Evolutionary conservation across 2,797 vertebrate genomes (phyloP), one percentile per base, ranked within the genome.

Genomic region (Poeciliopsis paucimaculata): DNA sequence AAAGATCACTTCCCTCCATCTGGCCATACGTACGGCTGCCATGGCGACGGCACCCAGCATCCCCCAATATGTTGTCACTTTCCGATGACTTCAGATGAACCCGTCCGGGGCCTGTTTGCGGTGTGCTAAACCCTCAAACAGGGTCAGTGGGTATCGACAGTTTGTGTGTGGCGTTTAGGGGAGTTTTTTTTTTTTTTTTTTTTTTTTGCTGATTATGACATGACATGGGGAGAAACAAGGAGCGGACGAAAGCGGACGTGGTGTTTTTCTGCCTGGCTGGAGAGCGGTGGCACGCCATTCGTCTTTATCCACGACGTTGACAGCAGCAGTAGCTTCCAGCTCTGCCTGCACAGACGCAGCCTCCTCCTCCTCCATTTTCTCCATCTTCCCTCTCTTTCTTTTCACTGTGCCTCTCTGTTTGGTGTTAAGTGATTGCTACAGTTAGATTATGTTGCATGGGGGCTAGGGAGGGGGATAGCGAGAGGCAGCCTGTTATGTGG

Each of bases 251-350:
- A 82, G 77, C 75, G 79, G 92, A 92, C 82, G 82, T 81, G 86
- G 90, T 94, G 93, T 92, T 95, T 95, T 95, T 93, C 94, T 92
- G 93, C 90, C 90, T 94, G 94, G 92, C 89, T 95, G 80, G 93
- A 93, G 93, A 93, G 87, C 87, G 72, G 83, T 81, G 88, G 86
- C 83, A 86, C 75, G 47, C 85, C 93, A 93, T 96, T 95, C 87
- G 89, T 96, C 95, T 95, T 93, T 90, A 91, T 94, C 91, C 90
- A 88, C 47, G 53, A 57, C 39, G 86, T 78, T 94, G 94, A 93
- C 95, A 94, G 90, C 79, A 84, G 46, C 49, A 9, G 88, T 83
- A 83, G 89, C 85, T 91, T 84, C 84, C 83, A 75, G 84, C 81
- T 77, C 85, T 74, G 41, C 75, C 75, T 20, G 57, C 34, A 75